Evolutionary conservation across 2,797 vertebrate genomes (phyloP), one percentile per base, ranked within the genome.

Genomic region (Enteromius afrohamiltoni): DNA sequence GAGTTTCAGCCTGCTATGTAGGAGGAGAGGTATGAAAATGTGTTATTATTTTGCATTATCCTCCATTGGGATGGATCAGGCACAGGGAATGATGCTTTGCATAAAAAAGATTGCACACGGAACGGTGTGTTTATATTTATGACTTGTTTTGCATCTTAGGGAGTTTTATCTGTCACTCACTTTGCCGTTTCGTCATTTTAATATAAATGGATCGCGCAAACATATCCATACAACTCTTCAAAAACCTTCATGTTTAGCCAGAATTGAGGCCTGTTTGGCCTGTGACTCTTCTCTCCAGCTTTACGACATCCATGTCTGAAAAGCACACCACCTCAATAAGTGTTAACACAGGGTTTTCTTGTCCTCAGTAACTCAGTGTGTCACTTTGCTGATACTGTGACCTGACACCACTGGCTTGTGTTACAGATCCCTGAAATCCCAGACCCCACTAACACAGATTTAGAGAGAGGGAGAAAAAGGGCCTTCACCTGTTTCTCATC

Each of bases 1-100:
- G 86, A 87, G 79, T 81, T 81, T 88, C 49, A 73, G 75, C 81
- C 78, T 77, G n/a, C 83, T 60, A 70, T 65, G 78, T 71, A 49
- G 82, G 78, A 86, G 85, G 85, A 78, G 74, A 77, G 79, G 26
- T 77, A 82, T 81, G 75, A 82, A 84, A 86, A 84, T 86, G 82
- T 77, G 82, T 82, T 78, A 45, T 37, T 75, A 79, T 82, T 86
- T 82, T 84, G 58, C 76, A 81, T 84, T 69, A 31, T 69, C 11
- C 62, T 14, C 60, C 55, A 51, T 34, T 70, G 21, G 60, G 53
- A 70, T 70, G 16, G 29, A 73, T 78, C 58, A 81, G 73, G 74
- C 34, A 23, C 69, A 53, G 45, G 53, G 11, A 31, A 17, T 51
- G 58, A 58, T 62, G 51, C 62, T 76, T 82, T 85, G 74, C 80